Evolutionary conservation across 2,113 vertebrate species (phyloP).

Genomic region (Cyprinodon tularosa): DNA sequence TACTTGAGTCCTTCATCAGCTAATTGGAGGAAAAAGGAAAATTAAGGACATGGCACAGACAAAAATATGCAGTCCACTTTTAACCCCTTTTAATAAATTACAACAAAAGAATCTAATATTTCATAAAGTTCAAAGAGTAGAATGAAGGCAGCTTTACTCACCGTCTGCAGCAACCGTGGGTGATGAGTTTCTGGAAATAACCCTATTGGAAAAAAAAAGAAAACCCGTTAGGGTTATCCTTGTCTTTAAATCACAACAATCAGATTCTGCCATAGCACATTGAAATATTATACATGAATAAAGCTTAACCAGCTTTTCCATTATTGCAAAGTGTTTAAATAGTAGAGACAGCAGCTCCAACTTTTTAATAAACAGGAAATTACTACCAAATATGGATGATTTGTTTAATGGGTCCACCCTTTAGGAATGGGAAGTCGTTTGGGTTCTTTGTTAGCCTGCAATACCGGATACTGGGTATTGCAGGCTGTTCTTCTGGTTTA

Average conservation of each 20-base stretch:
- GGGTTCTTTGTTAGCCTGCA: too few relatives aligned
- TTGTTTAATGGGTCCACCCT: too few relatives aligned
- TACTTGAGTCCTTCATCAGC: conserved; percentile 90
- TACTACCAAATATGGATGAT: too few relatives aligned
- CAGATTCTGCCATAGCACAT: background rate
- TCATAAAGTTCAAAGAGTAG: background rate
- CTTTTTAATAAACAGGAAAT: too few relatives aligned
- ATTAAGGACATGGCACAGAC: background rate
- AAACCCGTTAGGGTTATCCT: background rate
- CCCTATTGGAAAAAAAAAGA: conserved; percentile 72
- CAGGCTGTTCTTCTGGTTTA: too few relatives aligned
- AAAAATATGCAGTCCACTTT: background rate
- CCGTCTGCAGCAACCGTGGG: conserved; percentile 89
- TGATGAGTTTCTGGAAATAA: conserved; percentile 90
- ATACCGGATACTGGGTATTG: too few relatives aligned
- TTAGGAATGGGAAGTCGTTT: too few relatives aligned
- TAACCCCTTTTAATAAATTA: background rate
- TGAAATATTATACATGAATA: too few relatives aligned
- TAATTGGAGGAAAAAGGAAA: conserved; percentile 54
- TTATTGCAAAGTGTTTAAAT: too few relatives aligned
- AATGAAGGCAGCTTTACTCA: conserved; percentile 62
- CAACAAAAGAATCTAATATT: too few relatives aligned
- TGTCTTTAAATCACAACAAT: background rate
- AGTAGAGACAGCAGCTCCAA: too few relatives aligned
- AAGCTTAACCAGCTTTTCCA: too few relatives aligned